Base-by-base conservation (phyloP, 2,888 invertebrate species). In the Netelia melanura region DNA sequence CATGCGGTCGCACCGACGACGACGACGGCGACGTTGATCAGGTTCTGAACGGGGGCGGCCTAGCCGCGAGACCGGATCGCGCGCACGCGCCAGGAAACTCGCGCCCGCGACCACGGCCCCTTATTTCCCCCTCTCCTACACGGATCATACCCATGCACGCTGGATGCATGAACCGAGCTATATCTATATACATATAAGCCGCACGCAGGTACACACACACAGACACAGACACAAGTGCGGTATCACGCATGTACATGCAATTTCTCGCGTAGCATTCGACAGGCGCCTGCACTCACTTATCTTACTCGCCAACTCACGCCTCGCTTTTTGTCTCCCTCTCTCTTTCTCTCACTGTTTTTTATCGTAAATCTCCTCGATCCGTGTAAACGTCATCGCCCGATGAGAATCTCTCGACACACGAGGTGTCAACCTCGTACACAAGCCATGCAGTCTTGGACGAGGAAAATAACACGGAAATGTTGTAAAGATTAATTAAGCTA, bases 81-180 rank as follows among this genome's bases (percentile, higher is more conserved):
- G 82, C 89, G 89, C 88, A 89, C 89, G 89, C 88, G 88, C 88
- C 88, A 87, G 86, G 86, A 90, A 88, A 84, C 78, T 38, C 38
- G 38, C 85, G 64, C 83, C 72, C 83, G 80, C 77, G 65, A 61
- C 75, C 70, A 62, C 76, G 74, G 54, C 44, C 72, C 52, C 70
- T 38, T 54, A 54, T 58, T 70, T 54, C 30, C 21, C 30, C 38
- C 54, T 21, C 65, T 61, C 62, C 30, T 54, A 64, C 48, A 65
- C 70, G 9, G 62, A 38, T 44, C 30, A 9, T 44, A 43, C 74
- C 76, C 65, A 67, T 76, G 25, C 71, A 62, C 38, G 38, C 14
- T 67, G 58, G 10, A 72, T 30, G 14, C 56, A 23, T 61, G 62
- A 38, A 54, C 38, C 3, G 5, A 38, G 14, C 14, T 11, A n/a